Conservation (phyloP, 2,797 vertebrate genomes). For the Danio tinwini region DNA sequence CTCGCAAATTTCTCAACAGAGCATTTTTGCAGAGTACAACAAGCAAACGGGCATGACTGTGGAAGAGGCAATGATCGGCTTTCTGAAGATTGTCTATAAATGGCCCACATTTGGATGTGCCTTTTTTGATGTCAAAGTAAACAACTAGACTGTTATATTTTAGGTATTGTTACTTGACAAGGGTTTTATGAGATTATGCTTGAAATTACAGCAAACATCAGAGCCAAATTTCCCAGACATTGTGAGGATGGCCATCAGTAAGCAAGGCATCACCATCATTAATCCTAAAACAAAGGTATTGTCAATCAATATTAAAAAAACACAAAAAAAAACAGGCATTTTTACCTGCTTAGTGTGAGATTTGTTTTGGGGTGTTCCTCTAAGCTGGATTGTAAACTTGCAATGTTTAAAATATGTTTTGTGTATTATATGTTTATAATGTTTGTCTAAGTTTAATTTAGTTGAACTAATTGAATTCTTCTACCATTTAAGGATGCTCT, state of each 20-base stretch:
- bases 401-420: conserved; percentile 5
- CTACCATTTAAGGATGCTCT: conserved; percentile 82
- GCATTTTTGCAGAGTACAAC: conserved; percentile 78
- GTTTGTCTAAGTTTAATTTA: not conserved
- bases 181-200: not conserved
- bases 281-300: conserved; percentile 94
- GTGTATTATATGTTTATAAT: not conserved
- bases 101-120: conserved; percentile 96
- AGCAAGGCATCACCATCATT: conserved; percentile 87
- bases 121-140: conserved; percentile 97
- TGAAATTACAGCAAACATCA: conserved; percentile 87
- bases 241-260: conserved; percentile 91
- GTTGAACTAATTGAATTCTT: conserved; percentile 38
- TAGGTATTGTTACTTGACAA: not conserved
- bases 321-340: not conserved
- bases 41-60: conserved; percentile 82
- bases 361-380: not conserved
- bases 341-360: not conserved
- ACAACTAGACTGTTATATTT: not conserved
- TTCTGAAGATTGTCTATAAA: conserved; percentile 84
- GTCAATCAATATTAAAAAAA: not conserved
- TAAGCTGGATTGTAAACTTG: not conserved
- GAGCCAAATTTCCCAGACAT: conserved; percentile 90
- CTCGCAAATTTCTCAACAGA: conserved; percentile 72
- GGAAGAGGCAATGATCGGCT: conserved; percentile 87